Base-by-base conservation (phyloP, 2,113 vertebrate species). In the Mus spicilegus region DNA sequence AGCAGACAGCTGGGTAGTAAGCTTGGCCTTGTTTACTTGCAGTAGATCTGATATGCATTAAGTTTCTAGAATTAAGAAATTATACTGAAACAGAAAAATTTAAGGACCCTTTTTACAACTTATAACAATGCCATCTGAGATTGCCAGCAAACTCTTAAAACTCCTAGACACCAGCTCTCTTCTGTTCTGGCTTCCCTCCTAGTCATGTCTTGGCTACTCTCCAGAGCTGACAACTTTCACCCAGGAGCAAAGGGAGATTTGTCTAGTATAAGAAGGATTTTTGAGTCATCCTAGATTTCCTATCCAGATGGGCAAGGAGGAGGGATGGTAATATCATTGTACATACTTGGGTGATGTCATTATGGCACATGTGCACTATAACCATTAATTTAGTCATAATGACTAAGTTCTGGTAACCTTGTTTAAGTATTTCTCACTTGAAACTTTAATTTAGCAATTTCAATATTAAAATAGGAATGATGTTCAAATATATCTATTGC, bases 141-240 rank as follows among this genome's bases (percentile, higher is more conserved):
- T 96, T 98, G 98, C 98, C 98, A 98, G 69, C 97, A 98, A 98
- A 98, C 95, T 98, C 98, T 95, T 93, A 73, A 91, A 97, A 97
- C 96, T 97, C 95, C 96, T 97, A 95, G 96, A 95, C 91, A 87
- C 98, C 96, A 97, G 97, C 96, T 98, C 97, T 97, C 97, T 97
- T 95, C 96, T 91, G 94, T 98, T 94, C 98, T 99, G 98, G 98
- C 98, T 98, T 98, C 94, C 94, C 98, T 99, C 98, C 98, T 98
- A 98, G 97, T 98, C 98, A 97, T 98, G 98, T 98, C 98, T 98
- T 98, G 98, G 98, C 98, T 95, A 82, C 85, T 96, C n/a, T 98
- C 98, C 98, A 99, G 98, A 98, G 94, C 98, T 99, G 98, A 98
- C 98, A 98, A 98, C 97, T 98, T 98, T 98, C 95, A 98, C 98